phyloP scores from a whole-genome alignment of 2,888 invertebrate genomes.

The Pediacus dermestoides region DNA sequence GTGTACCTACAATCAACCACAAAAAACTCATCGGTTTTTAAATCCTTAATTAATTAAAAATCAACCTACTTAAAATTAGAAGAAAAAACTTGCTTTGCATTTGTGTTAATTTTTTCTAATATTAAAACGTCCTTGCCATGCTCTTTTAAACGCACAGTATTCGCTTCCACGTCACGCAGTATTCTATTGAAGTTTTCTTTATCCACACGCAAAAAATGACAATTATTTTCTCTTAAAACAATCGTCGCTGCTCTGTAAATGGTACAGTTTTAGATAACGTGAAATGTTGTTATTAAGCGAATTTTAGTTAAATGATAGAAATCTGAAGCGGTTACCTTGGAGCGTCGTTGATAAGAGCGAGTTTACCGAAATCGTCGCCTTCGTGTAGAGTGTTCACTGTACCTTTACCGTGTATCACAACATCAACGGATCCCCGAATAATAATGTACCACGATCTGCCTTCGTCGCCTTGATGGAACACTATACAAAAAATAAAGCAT shows the following conservation, averaged over 20 bases:
- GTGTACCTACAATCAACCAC: conserved; percentile 61
- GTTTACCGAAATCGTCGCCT: conserved; percentile 84
- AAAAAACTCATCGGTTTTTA: conserved; percentile 6
- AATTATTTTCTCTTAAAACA: conserved; percentile 75
- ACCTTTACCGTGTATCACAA: conserved; percentile 80
- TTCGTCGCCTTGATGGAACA: conserved; percentile 82
- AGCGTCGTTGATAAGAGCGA: conserved; percentile 80
- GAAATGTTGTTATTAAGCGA: background rate
- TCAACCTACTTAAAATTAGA: conserved; percentile 63
- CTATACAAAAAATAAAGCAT: conserved; percentile 48
- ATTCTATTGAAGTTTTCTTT: conserved; percentile 83
- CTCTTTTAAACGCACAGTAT: conserved; percentile 78
- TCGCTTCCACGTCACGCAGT: conserved; percentile 80
- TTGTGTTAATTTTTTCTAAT: conserved; percentile 66
- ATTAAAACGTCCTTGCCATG: conserved; percentile 80
- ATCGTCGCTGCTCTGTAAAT: conserved; percentile 71
- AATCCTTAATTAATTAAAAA: conserved; percentile 5
- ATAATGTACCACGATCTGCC: conserved; percentile 84
- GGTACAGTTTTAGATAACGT: conserved; percentile 1
- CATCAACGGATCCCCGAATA: conserved; percentile 77
- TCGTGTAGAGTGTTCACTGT: conserved; percentile 77
- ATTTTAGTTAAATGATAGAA: background rate
- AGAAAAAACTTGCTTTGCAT: conserved; percentile 53
- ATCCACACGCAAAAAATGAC: conserved; percentile 78
- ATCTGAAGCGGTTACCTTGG: conserved; percentile 58